Base-by-base conservation (phyloP, 2,888 invertebrate species). In the Eueremaeus valkanovi region DNA sequence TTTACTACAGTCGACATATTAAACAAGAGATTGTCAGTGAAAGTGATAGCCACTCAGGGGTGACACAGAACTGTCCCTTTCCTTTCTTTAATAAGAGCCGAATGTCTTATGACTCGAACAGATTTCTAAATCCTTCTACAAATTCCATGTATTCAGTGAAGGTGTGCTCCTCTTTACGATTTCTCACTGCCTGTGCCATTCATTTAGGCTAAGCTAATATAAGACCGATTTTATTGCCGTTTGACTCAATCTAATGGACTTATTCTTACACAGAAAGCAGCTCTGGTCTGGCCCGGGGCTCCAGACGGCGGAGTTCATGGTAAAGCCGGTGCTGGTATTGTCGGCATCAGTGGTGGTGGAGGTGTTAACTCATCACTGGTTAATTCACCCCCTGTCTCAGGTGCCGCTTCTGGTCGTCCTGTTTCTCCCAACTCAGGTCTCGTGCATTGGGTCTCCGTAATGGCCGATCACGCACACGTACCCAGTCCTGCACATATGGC, bases 381-480 rank as follows among this genome's bases (percentile, higher is more conserved):
- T 72, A 74, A 73, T 58, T 79, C 75, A 74, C 51, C 73, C 18
- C 61, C 49, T n/a, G 72, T 29, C 42, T 72, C 73, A 27, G 72
- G 74, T 42, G 42, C 76, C 8, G n/a, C 77, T 11, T 66, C 79
- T 61, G 75, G 75, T 11, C 78, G 78, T 16, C 75, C 77, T 21
- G 78, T 76, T 42, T 78, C 78, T 27, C 79, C 78, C 58, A 79
- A 79, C 55, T 78, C 80, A 61, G 81, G 80, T 73, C 88, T 93
- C 83, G 93, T 93, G 83, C 94, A 94, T 87, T 94, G 94, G 94
- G 93, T 94, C 93, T 93, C 93, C 83, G 93, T 94, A 82, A 94
- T 94, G 94, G 93, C 94, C 77, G 94, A 94, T 83, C 93, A 94
- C 84, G 93, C 93, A 90, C 93, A 92, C 84, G 83, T 84, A 75